Conservation (phyloP, 2,797 vertebrate genomes). For the Chrysolophus pictus region DNA sequence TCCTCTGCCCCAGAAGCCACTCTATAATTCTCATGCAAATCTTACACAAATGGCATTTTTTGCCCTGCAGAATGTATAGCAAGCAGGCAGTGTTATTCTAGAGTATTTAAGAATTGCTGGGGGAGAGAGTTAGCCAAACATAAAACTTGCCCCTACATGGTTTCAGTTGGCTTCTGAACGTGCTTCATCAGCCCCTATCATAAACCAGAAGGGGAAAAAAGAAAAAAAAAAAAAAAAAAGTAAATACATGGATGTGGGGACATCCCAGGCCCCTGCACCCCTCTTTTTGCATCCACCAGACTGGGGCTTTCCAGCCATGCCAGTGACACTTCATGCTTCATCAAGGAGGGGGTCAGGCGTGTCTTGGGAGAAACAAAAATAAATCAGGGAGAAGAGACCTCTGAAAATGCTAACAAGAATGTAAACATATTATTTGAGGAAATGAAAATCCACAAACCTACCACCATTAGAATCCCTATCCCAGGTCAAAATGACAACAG, state of each 20-base stretch:
- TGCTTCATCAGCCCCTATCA: background rate
- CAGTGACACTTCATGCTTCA: background rate
- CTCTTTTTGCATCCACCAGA: background rate
- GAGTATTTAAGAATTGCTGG: background rate
- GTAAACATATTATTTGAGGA: rapidly evolving
- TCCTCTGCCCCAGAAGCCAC: background rate
- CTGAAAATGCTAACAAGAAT: background rate
- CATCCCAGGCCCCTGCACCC: background rate
- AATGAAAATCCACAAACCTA: too few relatives aligned
- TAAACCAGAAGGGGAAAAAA: background rate
- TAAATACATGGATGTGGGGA: rapidly evolving
- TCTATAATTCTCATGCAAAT: background rate
- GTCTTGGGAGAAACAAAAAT: background rate
- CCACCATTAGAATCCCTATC: background rate
- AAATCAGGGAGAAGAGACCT: rapidly evolving
- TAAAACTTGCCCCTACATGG: background rate
- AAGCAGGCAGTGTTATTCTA: background rate
- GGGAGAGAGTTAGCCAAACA: background rate
- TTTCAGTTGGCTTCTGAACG: background rate
- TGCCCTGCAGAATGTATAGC: background rate
- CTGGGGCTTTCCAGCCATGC: rapidly evolving
- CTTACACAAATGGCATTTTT: background rate
- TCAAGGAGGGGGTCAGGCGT: background rate
- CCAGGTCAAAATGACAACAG: background rate
- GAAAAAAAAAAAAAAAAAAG: background rate